Base-by-base conservation (phyloP, 1,140 invertebrate genomes). In the Riptortus pedestris region DNA sequence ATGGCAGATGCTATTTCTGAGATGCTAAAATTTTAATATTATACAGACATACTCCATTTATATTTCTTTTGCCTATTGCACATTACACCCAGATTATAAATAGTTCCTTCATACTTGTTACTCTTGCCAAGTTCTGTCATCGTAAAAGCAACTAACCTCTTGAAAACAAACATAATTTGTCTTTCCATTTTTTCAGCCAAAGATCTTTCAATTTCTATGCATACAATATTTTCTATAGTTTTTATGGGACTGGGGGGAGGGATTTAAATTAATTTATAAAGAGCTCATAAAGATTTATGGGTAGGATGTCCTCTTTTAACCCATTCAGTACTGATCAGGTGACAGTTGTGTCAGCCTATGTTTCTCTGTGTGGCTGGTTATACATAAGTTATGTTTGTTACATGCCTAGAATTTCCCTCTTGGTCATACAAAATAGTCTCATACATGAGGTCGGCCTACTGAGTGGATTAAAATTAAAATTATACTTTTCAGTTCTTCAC, bases 401-500 rank as follows among this genome's bases (percentile, higher is more conserved):
- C n/a, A n/a, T n/a, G n/a, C n/a, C n/a, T n/a, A n/a, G n/a, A n/a
- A n/a, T n/a, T n/a, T n/a, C n/a, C n/a, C n/a, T n/a, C n/a, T n/a
- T n/a, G n/a, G 22, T 47, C 45, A 47, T n/a, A 22, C 2, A 22
- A 1, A n/a, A 47, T 47, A 47, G 18, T 47, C 28, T 80, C 75
- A 65, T 79, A 79, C 63, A 80, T 79, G 64, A 85, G 81, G 73
- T 92, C 88, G 72, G 93, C 90, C 73, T 93, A 93, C 3, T 93
- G 73, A 22, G 90, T 88, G 33, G 86, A n/a, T n/a, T n/a, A n/a
- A n/a, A n/a, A n/a, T 90, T 2, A 90, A 93, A 60, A 95, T 93
- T 58, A 95, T 92, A 73, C 87, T 90, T 74, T 93, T 93, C 2
- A 94, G 79, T 73, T 93, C 90, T 72, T 94, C 90, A 72, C 91